Conservation (phyloP, 2,113 vertebrate species). For the Callithrix jacchus region DNA sequence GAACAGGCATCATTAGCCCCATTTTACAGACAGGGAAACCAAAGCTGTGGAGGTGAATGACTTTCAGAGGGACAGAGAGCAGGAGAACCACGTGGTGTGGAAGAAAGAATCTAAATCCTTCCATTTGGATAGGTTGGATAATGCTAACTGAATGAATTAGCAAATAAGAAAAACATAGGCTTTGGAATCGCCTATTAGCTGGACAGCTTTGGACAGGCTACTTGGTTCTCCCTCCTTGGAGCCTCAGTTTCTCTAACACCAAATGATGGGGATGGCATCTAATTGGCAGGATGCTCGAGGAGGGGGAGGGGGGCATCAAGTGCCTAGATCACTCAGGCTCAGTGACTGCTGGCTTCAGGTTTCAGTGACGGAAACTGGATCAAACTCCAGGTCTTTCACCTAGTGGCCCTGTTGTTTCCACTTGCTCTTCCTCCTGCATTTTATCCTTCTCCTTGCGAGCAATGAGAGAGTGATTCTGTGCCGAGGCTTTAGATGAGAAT, state of each 20-base stretch:
- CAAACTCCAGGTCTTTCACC: not conserved
- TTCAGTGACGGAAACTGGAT: no score
- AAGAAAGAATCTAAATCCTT: no score
- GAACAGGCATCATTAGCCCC: not conserved
- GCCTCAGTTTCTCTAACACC: not conserved
- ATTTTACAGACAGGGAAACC: not conserved
- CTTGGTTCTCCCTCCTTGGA: not conserved
- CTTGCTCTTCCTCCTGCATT: no score
- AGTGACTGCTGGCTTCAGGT: rapidly evolving
- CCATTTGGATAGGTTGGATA: no score
- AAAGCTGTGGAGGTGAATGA: not conserved
- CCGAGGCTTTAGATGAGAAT: not conserved
- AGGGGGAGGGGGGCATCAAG: rapidly evolving
- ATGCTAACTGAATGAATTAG: not conserved
- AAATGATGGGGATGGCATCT: not conserved
- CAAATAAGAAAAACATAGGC: no score
- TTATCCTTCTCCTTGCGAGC: rapidly evolving
- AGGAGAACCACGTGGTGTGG: not conserved
- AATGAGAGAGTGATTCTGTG: not conserved
- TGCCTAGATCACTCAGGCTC: not conserved
- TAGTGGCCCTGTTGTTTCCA: not conserved
- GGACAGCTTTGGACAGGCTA: not conserved
- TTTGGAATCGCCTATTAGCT: not conserved
- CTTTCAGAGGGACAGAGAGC: not conserved
- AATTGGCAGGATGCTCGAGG: not conserved